Base-by-base conservation (phyloP, 2,113 vertebrate species). In the Tetrax tetrax region DNA sequence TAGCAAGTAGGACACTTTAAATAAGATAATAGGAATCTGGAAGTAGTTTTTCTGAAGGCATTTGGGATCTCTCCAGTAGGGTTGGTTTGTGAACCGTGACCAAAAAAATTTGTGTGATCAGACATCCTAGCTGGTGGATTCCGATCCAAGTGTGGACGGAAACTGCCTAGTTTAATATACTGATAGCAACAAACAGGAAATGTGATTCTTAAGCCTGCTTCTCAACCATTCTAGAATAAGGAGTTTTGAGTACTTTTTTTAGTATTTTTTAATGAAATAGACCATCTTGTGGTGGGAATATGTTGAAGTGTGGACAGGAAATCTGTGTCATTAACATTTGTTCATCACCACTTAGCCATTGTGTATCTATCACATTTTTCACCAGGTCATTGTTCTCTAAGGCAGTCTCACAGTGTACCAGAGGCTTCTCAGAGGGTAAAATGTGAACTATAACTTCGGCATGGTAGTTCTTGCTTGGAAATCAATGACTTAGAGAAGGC, bases 101-200 rank as follows among this genome's bases (percentile, higher is more conserved):
- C 78, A 93, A 76, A 94, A 83, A 13, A 7, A 31, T 74, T 77
- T 80, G 84, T 89, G 53, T 65, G 89, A 50, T 87, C 53, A 69
- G 70, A 48, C 53, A 54, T 90, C 61, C 10, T 61, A 33, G 17
- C 38, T 90, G 66, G 35, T 54, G 69, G 79, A 82, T 66, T 91
- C 81, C 85, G 66, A 50, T 85, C 59, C 50, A 8, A 90, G 37
- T 7, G 41, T 74, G 3, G 50, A 83, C 59, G 50, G 51, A 80
- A 87, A 57, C 8, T 25, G 25, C 31, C 9, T 5, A 50, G 84
- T 85, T 93, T 63, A 87, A 17, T 5, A 80, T 54, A 35, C 75
- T 85, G 63, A 47, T 10, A 88, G 59, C 24, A 87, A 5, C 87
- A 90, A 95, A 96, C 70, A 91, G 90, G 66, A 94, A 95, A 88